These are phyloP conservation scores for Gastrophysa polygoni DNA, from an alignment of 2,888 invertebrate genomes.

Conservation along the genomic window DNA sequence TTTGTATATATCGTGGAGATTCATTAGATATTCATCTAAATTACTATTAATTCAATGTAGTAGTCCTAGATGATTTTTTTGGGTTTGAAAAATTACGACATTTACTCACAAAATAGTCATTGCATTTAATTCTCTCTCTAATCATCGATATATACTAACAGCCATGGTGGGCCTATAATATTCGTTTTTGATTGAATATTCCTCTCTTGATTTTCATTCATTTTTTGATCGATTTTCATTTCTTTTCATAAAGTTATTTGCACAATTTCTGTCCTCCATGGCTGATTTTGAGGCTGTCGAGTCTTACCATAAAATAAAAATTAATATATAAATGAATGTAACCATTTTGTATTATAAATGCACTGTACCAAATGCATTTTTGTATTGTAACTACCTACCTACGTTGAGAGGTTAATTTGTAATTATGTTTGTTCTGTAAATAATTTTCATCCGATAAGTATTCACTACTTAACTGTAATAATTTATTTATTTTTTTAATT, in stretches of 20 bases:
- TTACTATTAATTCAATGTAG: too few species aligned
- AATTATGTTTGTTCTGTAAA: constrained; percentile 50
- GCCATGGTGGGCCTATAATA: too few species aligned
- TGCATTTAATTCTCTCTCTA: too few species aligned
- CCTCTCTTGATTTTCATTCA: too few species aligned
- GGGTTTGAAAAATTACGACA: too few species aligned
- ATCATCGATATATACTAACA: too few species aligned
- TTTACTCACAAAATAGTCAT: too few species aligned
- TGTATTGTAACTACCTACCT: constrained; percentile 33
- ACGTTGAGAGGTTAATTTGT: constrained; percentile 42
- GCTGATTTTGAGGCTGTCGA: constrained; percentile 36
- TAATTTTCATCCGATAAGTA: constrained; percentile 43
- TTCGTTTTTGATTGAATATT: too few species aligned
- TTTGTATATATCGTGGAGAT: too few species aligned
- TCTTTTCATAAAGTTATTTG: constrained; percentile 7
- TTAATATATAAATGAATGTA: constrained; percentile 15
- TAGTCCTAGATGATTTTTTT: too few species aligned
- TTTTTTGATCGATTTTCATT: too few species aligned
- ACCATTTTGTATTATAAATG: constrained; percentile 28
- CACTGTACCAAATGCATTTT: constrained; percentile 50
- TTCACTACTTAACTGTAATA: constrained; percentile 29
- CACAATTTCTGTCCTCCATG: not conserved
- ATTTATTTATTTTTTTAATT: constrained; percentile 36
- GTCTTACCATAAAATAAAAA: constrained; percentile 38
- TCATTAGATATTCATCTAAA: too few species aligned